Base-by-base conservation (phyloP, 1,140 invertebrate species). In the Laodelphax striatellus region DNA sequence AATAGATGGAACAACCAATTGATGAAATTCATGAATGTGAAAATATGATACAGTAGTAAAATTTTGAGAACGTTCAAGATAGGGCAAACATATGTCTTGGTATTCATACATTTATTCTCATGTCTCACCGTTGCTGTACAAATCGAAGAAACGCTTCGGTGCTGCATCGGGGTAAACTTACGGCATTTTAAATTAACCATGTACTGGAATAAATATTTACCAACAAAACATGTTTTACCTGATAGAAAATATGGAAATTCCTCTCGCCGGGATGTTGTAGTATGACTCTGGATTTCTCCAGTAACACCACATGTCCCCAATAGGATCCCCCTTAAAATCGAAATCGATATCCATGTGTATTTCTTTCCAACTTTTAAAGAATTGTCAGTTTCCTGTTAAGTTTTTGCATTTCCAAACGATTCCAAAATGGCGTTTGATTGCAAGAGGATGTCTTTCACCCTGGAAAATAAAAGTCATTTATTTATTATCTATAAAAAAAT, bases 291-390 rank as follows among this genome's bases (percentile, higher is more conserved):
- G 92, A 96, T 78, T 98, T 98, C 79, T 98, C 96, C 62, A 98
- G 69, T 97, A 90, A 11, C 95, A n/a, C n/a, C n/a, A n/a, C n/a
- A n/a, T n/a, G n/a, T n/a, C 96, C 22, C 95, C 95, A 46, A 97
- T 83, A 0, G 95, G 94, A 76, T 98, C 95, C 0, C 94, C 94
- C 77, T 97, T 97, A 74, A 94, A 98, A 76, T 98, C 93, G 75
- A 98, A 98, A 79, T 97, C 93, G 63, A 98, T 97, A 72, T 98
- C 94, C 94, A 98, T 98, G 73, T 98, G 98, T n/a, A n/a, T n/a
- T n/a, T n/a, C 74, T 98, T 98, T 55, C 96, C 96, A 76, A 98
- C 98, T 31, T 95, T 81, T 52, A 93, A 97, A 0, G 93, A 97
- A 76, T 98, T 98, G 72, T 98, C 94, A 75, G n/a, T n/a, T 98